Evolutionary conservation across 2,888 invertebrate genomes (phyloP), one percentile per base, ranked within the genome.

Genomic region (Agrochola lychnidis): DNA sequence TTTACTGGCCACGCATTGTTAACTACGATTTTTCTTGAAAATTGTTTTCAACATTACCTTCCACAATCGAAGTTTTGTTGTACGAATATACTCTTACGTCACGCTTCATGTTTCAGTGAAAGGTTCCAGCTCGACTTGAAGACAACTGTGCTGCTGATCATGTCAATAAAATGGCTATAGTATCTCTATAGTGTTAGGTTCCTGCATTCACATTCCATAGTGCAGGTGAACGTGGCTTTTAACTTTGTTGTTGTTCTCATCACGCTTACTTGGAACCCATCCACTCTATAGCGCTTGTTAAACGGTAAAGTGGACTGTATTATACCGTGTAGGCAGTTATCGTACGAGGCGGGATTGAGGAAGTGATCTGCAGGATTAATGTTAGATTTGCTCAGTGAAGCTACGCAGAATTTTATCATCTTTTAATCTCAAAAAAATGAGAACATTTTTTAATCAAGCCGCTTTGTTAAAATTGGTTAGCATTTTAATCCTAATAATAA

Each of bases 1-100:
- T 89, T 89, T 88, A 84, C 85, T 84, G 81, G 90, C 86, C 87
- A 92, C 90, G 91, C 91, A 90, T 92, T 91, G 91, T 91, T 92
- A 88, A 81, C 84, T 79, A 67, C 79, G 74, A 84, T 89, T 85
- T 90, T 89, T 90, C 87, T 86, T 83, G 86, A 83, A 83, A 79
- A 70, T 85, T 67, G 25, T 78, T 84, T 84, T 63, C 59, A 71
- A 81, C 73, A 79, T 81, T 84, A 76, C 72, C 63, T 86, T 78
- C 85, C 56, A 64, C 62, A 59, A 59, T 64, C 42, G 61, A 63
- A 73, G 48, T 64, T 75, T 57, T 56, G 19, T 12, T 75, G 57
- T 72, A 76, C 70, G 68, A 77, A 67, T 85, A 40, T 74, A 53
- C 40, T 61, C 53, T 79, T 77, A 70, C 71, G 83, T 89, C 84